Conservation (phyloP, 2,797 vertebrate genomes). For the Gymnopithys bicolor region DNA sequence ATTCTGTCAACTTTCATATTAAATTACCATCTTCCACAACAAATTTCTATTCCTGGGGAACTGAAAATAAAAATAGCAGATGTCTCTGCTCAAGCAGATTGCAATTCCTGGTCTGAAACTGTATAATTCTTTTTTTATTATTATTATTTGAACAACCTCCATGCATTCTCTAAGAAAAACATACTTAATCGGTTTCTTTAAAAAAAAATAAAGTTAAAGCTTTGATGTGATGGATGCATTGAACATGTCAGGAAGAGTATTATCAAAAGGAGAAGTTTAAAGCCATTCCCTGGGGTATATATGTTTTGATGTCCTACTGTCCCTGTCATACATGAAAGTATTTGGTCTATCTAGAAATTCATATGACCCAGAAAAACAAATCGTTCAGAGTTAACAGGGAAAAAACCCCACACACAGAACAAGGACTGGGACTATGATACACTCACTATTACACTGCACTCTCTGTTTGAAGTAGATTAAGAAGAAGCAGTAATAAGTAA, state of each 20-base stretch:
- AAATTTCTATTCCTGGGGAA: background rate
- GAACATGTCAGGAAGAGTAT: conserved; percentile 74
- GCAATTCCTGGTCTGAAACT: conserved; percentile 56
- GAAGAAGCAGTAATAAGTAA: conserved; percentile 30
- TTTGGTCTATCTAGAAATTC: conserved; percentile 69
- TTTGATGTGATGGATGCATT: conserved; percentile 74
- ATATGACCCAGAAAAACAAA: conserved; percentile 76
- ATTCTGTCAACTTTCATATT: background rate
- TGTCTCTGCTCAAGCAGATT: conserved; percentile 55
- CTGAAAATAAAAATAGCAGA: conserved; percentile 50
- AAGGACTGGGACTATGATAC: background rate
- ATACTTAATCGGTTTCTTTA: conserved; percentile 46
- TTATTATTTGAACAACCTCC: conserved; percentile 51
- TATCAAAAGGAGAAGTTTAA: conserved; percentile 75
- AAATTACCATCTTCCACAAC: background rate
- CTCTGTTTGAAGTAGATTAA: conserved; percentile 60
- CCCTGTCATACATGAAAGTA: conserved; percentile 75
- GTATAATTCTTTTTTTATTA: background rate
- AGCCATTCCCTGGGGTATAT: conserved; percentile 63
- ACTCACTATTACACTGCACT: conserved; percentile 14
- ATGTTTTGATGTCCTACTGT: conserved; percentile 73
- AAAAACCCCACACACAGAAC: conserved; percentile 47
- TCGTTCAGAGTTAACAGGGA: conserved; percentile 50
- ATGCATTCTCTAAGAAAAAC: conserved; percentile 62
- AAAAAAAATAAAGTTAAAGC: conserved; percentile 25